Base-by-base conservation (phyloP, 2,888 invertebrate genomes). In the Dermolepida albohirtum region DNA sequence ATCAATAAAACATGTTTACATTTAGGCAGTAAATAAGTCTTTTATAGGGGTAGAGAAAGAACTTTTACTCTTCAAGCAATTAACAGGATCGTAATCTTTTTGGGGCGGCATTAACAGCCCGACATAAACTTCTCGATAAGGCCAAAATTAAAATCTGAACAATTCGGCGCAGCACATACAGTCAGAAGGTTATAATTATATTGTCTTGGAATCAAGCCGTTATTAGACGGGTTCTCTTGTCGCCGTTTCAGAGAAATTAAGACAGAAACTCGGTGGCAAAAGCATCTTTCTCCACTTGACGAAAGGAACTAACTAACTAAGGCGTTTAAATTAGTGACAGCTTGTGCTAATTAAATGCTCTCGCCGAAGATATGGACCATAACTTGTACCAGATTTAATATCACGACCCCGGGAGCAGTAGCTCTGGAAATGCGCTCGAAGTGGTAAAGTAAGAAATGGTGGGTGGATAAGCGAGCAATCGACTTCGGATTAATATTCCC, bases 331-430 rank as follows among this genome's bases (percentile, higher is more conserved):
- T 73, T 70, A 70, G 68, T 68, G 73, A 72, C 73, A 73, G 70
- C 72, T 68, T 70, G 70, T 69, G 72, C 51, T 74, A 73, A 74
- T 74, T 74, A 73, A 73, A 74, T 67, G 49, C 49, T 14, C 68
- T 71, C 71, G 68, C 73, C 70, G 70, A 73, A 73, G 73, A 73
- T 73, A 73, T 69, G 71, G 69, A 69, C 71, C 73, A 70, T 73
- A 73, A 73, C 72, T 73, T 71, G 72, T 70, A 69, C 69, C 68
- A 66, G 68, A 71, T 70, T 73, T 73, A 73, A 73, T 73, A 73
- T 67, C 62, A 22, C 44, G 12, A 34, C n/a, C 22, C 11, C 11
- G 17, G 49, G 49, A 22, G 49, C 8, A 22, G 49, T 17, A 22
- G 49, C 17, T 17, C 17, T 11, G 49, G 16, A 16, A 16, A 6